These are phyloP conservation scores for Heliconius ismenius DNA, from an alignment of 2,888 invertebrate genomes.

Conservation along the genomic window DNA sequence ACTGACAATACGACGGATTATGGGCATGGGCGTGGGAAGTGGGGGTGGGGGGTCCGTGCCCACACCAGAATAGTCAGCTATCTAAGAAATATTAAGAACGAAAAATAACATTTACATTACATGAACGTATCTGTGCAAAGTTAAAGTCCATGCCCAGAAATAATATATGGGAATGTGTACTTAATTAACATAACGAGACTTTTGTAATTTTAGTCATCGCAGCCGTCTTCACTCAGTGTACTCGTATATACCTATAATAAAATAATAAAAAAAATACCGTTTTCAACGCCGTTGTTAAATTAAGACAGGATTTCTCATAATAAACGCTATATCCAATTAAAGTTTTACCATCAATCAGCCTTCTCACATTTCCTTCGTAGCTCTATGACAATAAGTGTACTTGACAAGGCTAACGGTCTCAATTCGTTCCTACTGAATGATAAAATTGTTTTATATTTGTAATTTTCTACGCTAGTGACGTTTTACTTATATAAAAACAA, in stretches of 20 bases:
- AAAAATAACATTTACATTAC: too few relatives aligned
- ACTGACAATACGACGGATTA: constrained; percentile 11
- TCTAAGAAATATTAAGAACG: too few relatives aligned
- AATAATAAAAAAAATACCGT: constrained; percentile 52
- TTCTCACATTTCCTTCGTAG: constrained; percentile 35
- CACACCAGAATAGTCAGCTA: too few relatives aligned
- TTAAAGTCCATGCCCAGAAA: constrained; percentile 6
- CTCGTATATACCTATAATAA: too few relatives aligned
- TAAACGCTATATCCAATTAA: constrained; percentile 42
- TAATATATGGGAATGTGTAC: constrained; percentile 28
- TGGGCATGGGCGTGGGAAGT: too few relatives aligned
- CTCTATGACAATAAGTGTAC: constrained; percentile 26
- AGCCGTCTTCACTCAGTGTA: constrained; percentile 43
- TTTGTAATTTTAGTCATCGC: constrained; percentile 41
- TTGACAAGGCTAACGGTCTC: constrained; percentile 32
- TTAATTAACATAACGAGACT: constrained; percentile 40
- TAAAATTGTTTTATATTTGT: constrained; percentile 29
- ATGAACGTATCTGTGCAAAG: too few relatives aligned
- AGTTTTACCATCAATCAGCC: constrained; percentile 40
- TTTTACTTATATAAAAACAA: constrained; percentile 36
- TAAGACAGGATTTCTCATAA: constrained; percentile 44
- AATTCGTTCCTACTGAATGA: constrained; percentile 34
- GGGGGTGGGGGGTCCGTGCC: too few relatives aligned
- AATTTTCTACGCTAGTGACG: constrained; percentile 26
- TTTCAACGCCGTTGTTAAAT: constrained; percentile 49